phyloP scores from a whole-genome alignment of 2,797 vertebrate genomes.

The Phalanger gymnotis region DNA sequence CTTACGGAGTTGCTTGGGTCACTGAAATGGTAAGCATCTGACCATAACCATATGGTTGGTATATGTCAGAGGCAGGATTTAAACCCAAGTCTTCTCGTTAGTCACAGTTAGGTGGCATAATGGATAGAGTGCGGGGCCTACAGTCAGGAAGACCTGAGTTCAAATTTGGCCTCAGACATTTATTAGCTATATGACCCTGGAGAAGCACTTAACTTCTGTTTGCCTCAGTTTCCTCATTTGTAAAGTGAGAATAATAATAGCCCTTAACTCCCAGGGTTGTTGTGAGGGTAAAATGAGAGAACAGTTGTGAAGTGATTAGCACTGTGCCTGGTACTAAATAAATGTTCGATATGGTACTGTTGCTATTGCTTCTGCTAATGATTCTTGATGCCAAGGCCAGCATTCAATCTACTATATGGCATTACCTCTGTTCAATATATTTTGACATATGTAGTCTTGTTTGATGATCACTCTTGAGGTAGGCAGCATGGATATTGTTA shows the following conservation, averaged over 20 bases:
- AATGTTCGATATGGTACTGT: not conserved
- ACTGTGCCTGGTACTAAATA: not conserved
- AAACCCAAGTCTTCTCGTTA: not conserved
- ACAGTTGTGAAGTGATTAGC: no score
- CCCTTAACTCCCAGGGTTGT: no score
- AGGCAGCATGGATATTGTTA: no score
- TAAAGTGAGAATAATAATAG: not conserved
- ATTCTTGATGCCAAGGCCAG: not conserved
- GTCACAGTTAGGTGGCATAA: not conserved
- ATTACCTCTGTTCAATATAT: no score
- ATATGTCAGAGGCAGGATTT: not conserved
- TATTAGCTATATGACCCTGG: not conserved
- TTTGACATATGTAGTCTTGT: no score
- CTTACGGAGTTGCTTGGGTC: not conserved
- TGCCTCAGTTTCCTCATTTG: not conserved
- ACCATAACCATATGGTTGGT: not conserved
- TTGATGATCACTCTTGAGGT: no score
- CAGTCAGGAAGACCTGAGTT: no score
- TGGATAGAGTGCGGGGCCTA: not conserved
- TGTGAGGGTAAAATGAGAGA: not conserved
- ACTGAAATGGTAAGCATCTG: not conserved
- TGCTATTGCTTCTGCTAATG: not conserved
- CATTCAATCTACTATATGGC: no score
- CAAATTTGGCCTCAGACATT: not conserved
- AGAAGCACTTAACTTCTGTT: not conserved